Evolutionary conservation across 2,797 vertebrate genomes (phyloP).

Genomic region (Tapera naevia): DNA sequence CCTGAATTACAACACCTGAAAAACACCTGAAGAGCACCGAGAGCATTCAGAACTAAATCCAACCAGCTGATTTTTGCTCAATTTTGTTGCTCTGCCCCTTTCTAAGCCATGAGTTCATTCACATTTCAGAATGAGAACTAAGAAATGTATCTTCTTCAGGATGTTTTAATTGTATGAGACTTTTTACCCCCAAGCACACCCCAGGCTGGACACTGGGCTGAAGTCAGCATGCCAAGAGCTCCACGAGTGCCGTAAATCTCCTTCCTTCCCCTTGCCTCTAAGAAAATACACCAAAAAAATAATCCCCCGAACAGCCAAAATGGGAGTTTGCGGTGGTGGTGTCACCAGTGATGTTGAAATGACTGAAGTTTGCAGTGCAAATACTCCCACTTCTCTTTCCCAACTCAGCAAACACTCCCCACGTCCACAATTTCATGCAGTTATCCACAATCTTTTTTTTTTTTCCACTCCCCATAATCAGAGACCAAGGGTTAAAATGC

Average conservation of each 20-base stretch:
- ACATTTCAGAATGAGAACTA: not conserved
- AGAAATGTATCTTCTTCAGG: not conserved
- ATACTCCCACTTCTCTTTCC: conserved; percentile 33
- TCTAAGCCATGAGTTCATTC: not conserved
- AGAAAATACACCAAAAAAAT: not conserved
- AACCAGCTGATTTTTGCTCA: not conserved
- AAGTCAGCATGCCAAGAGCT: not conserved
- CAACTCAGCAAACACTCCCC: conserved; percentile 35
- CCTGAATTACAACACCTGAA: not conserved
- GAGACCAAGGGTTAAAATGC: conserved; percentile 13
- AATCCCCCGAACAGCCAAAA: not conserved
- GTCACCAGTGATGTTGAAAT: not conserved
- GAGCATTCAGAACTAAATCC: not conserved
- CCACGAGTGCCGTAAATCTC: not conserved
- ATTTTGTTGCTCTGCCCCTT: not conserved
- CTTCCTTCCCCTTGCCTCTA: not conserved
- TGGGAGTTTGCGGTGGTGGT: not conserved
- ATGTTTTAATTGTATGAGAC: fast-evolving
- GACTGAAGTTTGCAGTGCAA: conserved; percentile 12
- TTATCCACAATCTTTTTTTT: not conserved
- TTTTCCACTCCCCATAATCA: not conserved
- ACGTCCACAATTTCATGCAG: not conserved
- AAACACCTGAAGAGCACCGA: not conserved
- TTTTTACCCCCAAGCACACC: not conserved
- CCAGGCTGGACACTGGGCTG: not conserved